phyloP scores from a whole-genome alignment of 2,113 vertebrate genomes.

The Halichoerus grypus region DNA sequence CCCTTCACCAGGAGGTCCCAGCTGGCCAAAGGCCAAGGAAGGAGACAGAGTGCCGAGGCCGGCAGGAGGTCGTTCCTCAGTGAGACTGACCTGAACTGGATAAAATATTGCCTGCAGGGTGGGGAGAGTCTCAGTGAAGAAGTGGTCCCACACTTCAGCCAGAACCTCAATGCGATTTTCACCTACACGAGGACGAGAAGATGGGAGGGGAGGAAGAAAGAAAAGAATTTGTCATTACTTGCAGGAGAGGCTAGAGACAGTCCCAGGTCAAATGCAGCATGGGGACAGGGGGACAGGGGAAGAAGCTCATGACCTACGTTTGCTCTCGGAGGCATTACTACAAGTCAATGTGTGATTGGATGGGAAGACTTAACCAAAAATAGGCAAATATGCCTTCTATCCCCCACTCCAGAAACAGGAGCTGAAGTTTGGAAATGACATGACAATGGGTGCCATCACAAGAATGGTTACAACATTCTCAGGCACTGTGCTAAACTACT shows the following conservation, averaged over 20 bases:
- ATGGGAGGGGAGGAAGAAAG: constrained; percentile 57
- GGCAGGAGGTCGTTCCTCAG: neutral
- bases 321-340: no score
- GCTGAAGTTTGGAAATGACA: neutral
- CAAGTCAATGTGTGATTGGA: no score
- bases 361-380: neutral
- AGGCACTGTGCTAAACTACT: neutral
- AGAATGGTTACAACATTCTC: neutral
- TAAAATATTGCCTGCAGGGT: constrained; percentile 98
- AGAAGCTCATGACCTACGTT: neutral
- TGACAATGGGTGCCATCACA: no score
- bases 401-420: neutral
- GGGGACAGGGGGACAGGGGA: no score
- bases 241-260: neutral
- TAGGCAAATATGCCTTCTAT: neutral
- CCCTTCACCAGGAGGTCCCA: neutral
- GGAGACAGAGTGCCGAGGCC: neutral
- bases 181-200: constrained; percentile 84
- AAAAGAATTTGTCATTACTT: constrained; percentile 61
- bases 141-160: constrained; percentile 93
- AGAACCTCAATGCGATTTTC: constrained; percentile 91
- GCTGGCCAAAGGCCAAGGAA: neutral
- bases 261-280: neutral
- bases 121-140: constrained; percentile 96
- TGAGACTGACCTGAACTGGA: constrained; percentile 94